Percentiles rank a stretch among this genome's conserved stretches.
phyloP scores from a whole-genome alignment of 2,888 invertebrate genomes.

The Oscheius sp. region DNA sequence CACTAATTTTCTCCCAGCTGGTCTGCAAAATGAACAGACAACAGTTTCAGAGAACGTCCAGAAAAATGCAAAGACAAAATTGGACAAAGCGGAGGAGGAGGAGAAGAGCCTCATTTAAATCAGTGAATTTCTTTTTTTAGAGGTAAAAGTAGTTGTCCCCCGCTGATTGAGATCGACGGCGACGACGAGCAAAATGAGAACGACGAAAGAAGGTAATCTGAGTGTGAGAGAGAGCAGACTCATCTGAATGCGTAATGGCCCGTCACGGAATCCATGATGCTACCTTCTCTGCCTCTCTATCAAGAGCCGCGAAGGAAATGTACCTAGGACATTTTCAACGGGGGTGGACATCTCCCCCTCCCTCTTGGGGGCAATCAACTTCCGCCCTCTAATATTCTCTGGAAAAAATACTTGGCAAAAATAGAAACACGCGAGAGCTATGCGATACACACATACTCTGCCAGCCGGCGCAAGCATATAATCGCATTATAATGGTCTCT shows the following conservation, averaged over 20 bases:
- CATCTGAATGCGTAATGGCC: slow-evolving; percentile 35
- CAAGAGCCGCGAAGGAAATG: not conserved
- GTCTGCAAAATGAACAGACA: too few species aligned
- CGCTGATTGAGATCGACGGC: not conserved
- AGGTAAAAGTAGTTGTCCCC: not conserved
- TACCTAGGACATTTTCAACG: too few species aligned
- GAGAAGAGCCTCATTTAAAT: too few species aligned
- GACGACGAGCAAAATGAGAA: not conserved
- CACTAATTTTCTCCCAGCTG: too few species aligned
- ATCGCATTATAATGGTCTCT: slow-evolving; percentile 12
- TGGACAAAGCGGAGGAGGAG: too few species aligned
- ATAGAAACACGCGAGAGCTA: not conserved
- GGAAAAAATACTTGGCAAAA: not conserved
- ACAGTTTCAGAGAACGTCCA: too few species aligned
- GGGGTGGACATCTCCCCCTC: too few species aligned
- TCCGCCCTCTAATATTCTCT: too few species aligned
- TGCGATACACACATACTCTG: too few species aligned
- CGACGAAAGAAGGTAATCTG: slow-evolving; percentile 14
- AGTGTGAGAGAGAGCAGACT: slow-evolving; percentile 31
- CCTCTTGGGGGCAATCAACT: too few species aligned
- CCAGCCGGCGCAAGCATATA: not conserved
- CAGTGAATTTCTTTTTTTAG: not conserved
- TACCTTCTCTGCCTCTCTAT: not conserved
- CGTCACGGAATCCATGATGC: slow-evolving; percentile 32
- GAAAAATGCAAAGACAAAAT: too few species aligned